Evolutionary conservation across 2,113 vertebrate genomes (phyloP).

Genomic region (Cryptomyrus ogoouensis): DNA sequence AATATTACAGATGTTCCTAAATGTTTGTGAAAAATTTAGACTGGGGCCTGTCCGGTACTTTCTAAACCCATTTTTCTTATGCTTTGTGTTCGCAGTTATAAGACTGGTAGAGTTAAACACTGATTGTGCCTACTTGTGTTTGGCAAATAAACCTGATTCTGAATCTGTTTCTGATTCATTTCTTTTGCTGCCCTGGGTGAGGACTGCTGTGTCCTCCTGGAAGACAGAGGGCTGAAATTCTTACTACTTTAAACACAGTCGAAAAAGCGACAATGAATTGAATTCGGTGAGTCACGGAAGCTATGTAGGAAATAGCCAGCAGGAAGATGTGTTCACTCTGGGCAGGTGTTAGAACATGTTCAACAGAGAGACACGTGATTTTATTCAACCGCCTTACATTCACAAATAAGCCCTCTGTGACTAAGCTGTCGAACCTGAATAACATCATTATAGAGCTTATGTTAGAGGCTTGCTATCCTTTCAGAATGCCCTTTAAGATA

Average conservation of each 20-base stretch:
- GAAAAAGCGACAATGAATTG: neutral
- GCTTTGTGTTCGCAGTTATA: neutral
- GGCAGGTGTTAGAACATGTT: conserved; percentile 1
- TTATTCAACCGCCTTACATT: neutral
- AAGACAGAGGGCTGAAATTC: neutral
- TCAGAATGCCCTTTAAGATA: neutral
- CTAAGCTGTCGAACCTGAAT: neutral
- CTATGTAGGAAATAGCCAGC: neutral
- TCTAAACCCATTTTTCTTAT: neutral
- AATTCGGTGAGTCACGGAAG: conserved; percentile 10
- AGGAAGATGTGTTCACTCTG: neutral
- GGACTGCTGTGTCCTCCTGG: neutral
- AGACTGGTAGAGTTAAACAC: neutral
- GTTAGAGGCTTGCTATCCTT: neutral
- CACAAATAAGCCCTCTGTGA: neutral
- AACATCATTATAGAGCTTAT: neutral
- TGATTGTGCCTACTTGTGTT: neutral
- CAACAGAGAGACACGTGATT: neutral
- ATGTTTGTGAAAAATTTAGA: conserved; percentile 3
- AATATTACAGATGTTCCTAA: conserved; percentile 25
- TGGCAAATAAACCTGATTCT: neutral
- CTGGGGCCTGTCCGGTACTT: neutral
- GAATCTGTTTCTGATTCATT: neutral
- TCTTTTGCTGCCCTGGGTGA: neutral
- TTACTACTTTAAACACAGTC: neutral